phyloP scores from a whole-genome alignment of 2,113 vertebrate species.

The Micronycteris hirsuta region DNA sequence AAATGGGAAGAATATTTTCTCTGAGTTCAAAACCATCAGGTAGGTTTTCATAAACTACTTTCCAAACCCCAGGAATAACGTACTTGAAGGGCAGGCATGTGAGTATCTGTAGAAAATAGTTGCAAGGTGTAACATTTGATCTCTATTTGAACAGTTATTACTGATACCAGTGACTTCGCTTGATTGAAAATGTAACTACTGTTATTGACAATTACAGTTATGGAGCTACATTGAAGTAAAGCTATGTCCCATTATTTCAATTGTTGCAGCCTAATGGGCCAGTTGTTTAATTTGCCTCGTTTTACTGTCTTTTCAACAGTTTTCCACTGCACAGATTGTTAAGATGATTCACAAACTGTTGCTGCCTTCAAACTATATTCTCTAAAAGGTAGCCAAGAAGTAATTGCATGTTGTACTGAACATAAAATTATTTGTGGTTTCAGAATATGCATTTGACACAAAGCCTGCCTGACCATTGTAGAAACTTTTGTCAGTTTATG shows the following conservation, averaged over 20 bases:
- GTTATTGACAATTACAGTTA: not conserved
- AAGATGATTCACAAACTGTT: conserved; percentile 30
- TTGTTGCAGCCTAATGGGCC: not conserved
- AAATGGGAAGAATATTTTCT: conserved; percentile 32
- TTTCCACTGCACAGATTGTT: conserved; percentile 20
- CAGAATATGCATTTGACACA: conserved; percentile 29
- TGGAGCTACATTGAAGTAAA: not conserved
- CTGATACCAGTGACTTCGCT: not conserved
- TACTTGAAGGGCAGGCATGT: conserved; percentile 17
- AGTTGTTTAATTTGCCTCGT: not conserved
- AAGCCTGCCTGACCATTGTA: conserved; percentile 20
- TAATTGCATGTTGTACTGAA: conserved; percentile 25
- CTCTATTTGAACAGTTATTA: conserved; percentile 24
- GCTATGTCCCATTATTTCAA: not conserved
- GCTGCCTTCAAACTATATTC: conserved; percentile 9
- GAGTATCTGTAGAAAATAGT: conserved; percentile 30
- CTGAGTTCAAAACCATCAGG: conserved; percentile 57
- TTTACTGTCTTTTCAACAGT: not conserved
- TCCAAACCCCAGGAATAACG: conserved; percentile 21
- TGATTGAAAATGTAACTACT: not conserved
- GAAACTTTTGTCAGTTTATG: conserved; percentile 38
- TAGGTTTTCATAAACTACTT: conserved; percentile 39
- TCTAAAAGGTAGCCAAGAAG: conserved; percentile 47
- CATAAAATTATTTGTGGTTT: conserved; percentile 49
- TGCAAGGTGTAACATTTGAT: conserved; percentile 36